Evolutionary conservation across 2,888 invertebrate species (phyloP), one percentile per base, ranked within the genome.

Genomic region (Mythimna loreyi): DNA sequence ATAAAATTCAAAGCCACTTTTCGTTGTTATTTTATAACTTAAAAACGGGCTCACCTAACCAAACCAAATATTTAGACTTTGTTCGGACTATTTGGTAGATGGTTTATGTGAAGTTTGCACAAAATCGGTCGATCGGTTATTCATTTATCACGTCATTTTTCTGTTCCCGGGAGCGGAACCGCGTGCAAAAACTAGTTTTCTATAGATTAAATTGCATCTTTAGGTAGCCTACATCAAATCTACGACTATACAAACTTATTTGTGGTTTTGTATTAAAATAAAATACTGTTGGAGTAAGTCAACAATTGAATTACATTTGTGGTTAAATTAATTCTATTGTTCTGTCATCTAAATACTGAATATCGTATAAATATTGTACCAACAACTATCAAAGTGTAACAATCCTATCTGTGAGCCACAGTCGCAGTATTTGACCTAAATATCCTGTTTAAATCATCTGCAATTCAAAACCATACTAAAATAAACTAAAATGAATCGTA

Each of bases 251-350:
- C 40, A 33, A 6, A 4, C 33, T 33, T 33, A 4, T 36, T 6
- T 40, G 40, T 40, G 21, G 19, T 45, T 65, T 53, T 53, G 28
- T 74, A 23, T 33, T n/a, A 47, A 28, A 28, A 47, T 55, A 55
- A 75, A 75, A 49, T 49, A 33, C 30, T 33, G 68, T 19, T 75
- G 16, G 23, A 23, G 23, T 28, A 75, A 45, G 23, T 23, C 62
- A 36, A 43, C 33, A 43, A 71, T 50, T n/a, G 16, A 67, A 56
- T 68, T 45, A 23, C 40, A 57, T 77, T 57, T 71, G 71, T 68
- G 36, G 55, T 71, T 77, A 47, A 70, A 69, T 71, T 40, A 30
- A 47, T 72, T 61, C 45, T 45, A 78, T 73, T 78, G 73, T 72
- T 73, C 50, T 61, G 5, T 19, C 59, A 77, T 69, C 23, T 21